These are phyloP conservation scores for Drosophila micromelanica DNA, from an alignment of 1,140 invertebrate genomes.

Conservation along the genomic window DNA sequence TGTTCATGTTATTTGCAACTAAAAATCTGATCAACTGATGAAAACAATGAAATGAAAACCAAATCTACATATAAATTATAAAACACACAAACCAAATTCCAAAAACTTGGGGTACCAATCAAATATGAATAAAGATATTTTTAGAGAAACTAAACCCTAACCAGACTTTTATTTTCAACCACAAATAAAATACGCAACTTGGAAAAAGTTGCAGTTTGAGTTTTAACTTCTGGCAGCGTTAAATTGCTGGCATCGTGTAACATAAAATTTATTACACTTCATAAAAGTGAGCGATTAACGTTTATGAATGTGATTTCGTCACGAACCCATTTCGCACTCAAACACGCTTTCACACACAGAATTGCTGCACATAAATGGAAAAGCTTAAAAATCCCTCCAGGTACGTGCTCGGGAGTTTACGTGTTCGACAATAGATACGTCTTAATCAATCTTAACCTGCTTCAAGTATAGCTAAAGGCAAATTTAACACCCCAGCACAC, in stretches of 20 bases:
- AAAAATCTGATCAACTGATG: constrained; percentile 54
- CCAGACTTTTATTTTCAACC: constrained; percentile 16
- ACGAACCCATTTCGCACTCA: constrained; percentile 49
- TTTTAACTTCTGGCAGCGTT: constrained; percentile 32
- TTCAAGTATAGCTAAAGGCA: constrained; percentile 19
- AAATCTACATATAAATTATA: constrained; percentile 45
- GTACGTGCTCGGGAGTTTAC: constrained; percentile 62
- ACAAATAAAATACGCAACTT: constrained; percentile 13
- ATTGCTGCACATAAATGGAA: not conserved
- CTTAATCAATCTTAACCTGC: constrained; percentile 77
- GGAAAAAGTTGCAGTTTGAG: not conserved
- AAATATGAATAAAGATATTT: constrained; percentile 82
- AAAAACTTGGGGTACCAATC: constrained; percentile 78
- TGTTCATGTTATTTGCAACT: constrained; percentile 77
- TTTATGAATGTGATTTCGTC: constrained; percentile 82
- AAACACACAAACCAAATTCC: constrained; percentile 35
- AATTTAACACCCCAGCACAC: constrained; percentile 17
- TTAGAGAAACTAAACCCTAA: constrained; percentile 70
- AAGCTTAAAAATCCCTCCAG: constrained; percentile 19
- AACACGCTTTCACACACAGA: not conserved
- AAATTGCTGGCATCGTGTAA: constrained; percentile 61
- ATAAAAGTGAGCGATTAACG: constrained; percentile 81
- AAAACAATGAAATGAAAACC: constrained; percentile 50
- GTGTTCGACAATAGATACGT: constrained; percentile 79
- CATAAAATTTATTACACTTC: constrained; percentile 77